Evolutionary conservation across 2,797 vertebrate species (phyloP).

Genomic region (Amblyopsis hoosieri): DNA sequence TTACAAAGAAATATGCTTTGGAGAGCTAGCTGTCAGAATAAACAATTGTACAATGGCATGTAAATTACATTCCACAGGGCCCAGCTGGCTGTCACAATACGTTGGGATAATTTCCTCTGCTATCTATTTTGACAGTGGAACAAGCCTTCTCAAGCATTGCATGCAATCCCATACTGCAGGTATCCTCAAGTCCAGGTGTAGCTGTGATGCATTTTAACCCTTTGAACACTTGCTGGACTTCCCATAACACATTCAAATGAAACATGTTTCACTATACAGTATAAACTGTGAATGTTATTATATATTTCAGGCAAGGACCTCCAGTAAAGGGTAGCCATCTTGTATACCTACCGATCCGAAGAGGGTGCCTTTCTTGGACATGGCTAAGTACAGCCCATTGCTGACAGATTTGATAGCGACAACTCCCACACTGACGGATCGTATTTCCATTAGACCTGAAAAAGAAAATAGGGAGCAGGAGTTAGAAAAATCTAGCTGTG

Average conservation of each 20-base stretch:
- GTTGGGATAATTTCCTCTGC: constrained; percentile 38
- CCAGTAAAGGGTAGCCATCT: constrained; percentile 51
- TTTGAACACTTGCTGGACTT: constrained; percentile 54
- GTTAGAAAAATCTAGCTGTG: constrained; percentile 67
- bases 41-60: constrained; percentile 72
- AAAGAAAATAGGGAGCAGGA: constrained; percentile 63
- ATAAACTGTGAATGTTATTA: too few species aligned
- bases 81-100: constrained; percentile 60
- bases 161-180: constrained; percentile 39
- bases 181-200: constrained; percentile 65
- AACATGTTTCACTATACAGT: constrained; percentile 29
- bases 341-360: constrained; percentile 91
- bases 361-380: constrained; percentile 90
- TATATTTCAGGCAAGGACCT: constrained; percentile 36
- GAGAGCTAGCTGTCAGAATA: constrained; percentile 50
- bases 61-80: constrained; percentile 43
- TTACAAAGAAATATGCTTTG: constrained; percentile 58
- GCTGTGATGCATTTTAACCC: constrained; percentile 54
- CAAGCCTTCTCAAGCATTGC: constrained; percentile 44
- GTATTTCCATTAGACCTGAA: constrained; percentile 92
- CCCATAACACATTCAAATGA: constrained; percentile 29
- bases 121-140: constrained; percentile 66
- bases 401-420: constrained; percentile 92
- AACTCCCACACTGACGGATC: constrained; percentile 89
- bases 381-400: constrained; percentile 92